Evolutionary conservation across 2,113 vertebrate species (phyloP).

Genomic region (Amia ocellicauda): DNA sequence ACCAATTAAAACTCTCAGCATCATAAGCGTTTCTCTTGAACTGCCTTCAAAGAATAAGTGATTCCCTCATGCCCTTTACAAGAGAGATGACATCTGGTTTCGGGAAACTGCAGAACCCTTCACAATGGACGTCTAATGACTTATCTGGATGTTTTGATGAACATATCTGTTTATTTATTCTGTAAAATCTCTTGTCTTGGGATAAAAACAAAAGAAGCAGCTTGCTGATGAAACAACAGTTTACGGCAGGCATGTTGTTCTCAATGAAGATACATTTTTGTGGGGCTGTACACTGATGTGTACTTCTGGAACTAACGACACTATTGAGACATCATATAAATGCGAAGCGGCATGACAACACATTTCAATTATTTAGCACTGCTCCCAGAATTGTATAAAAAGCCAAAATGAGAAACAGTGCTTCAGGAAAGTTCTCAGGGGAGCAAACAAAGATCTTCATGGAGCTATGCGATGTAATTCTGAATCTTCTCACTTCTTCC

Average conservation of each 20-base stretch:
- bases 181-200: conserved; percentile 33
- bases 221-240: conserved; percentile 35
- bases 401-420: conserved; percentile 14
- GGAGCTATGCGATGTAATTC: conserved; percentile 39
- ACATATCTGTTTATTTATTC: conserved; percentile 44
- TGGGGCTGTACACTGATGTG: conserved; percentile 20
- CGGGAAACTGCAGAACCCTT: conserved; percentile 31
- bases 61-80: conserved; percentile 15
- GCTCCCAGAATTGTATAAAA: not conserved
- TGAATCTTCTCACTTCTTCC: conserved; percentile 32
- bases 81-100: conserved; percentile 33
- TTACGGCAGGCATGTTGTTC: conserved; percentile 43
- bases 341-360: conserved; percentile 3
- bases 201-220: conserved; percentile 38
- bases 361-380: conserved; percentile 9
- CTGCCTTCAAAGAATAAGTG: not conserved
- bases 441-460: conserved; percentile 30
- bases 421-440: conserved; percentile 32
- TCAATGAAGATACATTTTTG: conserved; percentile 1
- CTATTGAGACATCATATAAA: conserved; percentile 13
- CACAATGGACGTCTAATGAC: conserved; percentile 39
- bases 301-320: conserved; percentile 43
- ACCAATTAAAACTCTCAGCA: conserved; percentile 24
- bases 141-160: conserved; percentile 35
- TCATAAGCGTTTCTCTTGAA: conserved; percentile 20